These are phyloP conservation scores for Heterohyrax brucei DNA, from an alignment of 2,797 vertebrate species.

Conservation along the genomic window DNA sequence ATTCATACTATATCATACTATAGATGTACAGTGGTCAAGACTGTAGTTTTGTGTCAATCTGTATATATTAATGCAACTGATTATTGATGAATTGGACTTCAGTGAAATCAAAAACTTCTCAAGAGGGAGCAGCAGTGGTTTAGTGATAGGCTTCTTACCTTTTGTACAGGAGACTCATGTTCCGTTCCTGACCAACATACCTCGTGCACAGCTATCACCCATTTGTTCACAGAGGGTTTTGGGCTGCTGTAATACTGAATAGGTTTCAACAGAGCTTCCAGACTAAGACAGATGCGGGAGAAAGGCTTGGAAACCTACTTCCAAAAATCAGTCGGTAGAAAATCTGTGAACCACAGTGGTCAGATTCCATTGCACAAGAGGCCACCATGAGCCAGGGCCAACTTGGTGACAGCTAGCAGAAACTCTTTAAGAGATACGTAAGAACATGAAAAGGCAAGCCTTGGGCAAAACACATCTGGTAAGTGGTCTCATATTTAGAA, in stretches of 20 bases:
- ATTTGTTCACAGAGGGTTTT: background rate
- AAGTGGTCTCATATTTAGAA: background rate
- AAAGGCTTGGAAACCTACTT: background rate
- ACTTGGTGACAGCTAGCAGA: background rate
- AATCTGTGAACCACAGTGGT: background rate
- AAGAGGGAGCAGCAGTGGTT: background rate
- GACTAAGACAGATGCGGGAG: background rate
- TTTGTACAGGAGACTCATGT: no score
- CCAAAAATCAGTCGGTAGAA: background rate
- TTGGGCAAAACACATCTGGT: background rate
- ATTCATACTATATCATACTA: background rate
- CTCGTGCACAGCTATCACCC: background rate
- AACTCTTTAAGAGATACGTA: background rate
- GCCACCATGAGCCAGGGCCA: background rate
- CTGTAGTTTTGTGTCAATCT: background rate
- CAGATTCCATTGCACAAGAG: background rate
- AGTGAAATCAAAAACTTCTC: background rate
- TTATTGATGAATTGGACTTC: background rate
- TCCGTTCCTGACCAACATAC: background rate
- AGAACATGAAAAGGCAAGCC: conserved; percentile 8
- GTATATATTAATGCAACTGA: background rate
- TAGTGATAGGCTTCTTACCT: background rate
- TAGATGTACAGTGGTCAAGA: background rate
- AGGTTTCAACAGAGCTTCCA: background rate
- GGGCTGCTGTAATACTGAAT: background rate